phyloP scores from a whole-genome alignment of 1,140 invertebrate species.

The Drosophila biarmipes region DNA sequence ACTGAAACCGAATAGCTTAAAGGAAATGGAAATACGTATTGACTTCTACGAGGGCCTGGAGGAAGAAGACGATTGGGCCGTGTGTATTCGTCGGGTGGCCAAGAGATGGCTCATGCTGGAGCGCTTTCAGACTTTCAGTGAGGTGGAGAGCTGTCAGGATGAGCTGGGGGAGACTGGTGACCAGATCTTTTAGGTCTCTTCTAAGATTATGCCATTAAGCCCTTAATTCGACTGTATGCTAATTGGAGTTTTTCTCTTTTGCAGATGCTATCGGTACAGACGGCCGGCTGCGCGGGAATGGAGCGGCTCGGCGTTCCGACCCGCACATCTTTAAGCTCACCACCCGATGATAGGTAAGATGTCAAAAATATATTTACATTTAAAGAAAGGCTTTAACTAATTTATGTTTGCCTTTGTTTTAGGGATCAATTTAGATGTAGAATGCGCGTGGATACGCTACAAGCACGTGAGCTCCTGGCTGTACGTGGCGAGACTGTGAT shows the following conservation, averaged over 20 bases:
- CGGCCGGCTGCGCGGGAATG: conserved; percentile 88
- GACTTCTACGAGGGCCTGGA: conserved; percentile 9
- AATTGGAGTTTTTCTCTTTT: conserved; percentile 62
- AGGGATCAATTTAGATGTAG: conserved; percentile 84
- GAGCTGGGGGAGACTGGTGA: not conserved
- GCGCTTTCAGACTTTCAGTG: conserved; percentile 29
- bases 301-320: conserved; percentile 88
- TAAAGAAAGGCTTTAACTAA: conserved; percentile 3
- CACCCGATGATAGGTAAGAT: conserved; percentile 82
- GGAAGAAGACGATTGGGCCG: not conserved
- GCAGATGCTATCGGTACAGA: conserved; percentile 89
- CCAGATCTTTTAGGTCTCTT: conserved; percentile 3
- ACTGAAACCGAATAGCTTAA: conserved; percentile 8
- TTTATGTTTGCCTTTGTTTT: not conserved
- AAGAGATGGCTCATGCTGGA: conserved; percentile 54
- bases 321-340: conserved; percentile 82
- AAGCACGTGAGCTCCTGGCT: conserved; percentile 78
- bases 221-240: not conserved
- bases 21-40: conserved; percentile 45
- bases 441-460: conserved; percentile 80
- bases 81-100: conserved; percentile 15
- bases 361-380: too few species aligned
- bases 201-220: not conserved
- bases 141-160: conserved; percentile 62
- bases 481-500: conserved; percentile 80